Evolutionary conservation across 2,888 invertebrate genomes (phyloP).

Genomic region (Dasysyrphus albostriatus): DNA sequence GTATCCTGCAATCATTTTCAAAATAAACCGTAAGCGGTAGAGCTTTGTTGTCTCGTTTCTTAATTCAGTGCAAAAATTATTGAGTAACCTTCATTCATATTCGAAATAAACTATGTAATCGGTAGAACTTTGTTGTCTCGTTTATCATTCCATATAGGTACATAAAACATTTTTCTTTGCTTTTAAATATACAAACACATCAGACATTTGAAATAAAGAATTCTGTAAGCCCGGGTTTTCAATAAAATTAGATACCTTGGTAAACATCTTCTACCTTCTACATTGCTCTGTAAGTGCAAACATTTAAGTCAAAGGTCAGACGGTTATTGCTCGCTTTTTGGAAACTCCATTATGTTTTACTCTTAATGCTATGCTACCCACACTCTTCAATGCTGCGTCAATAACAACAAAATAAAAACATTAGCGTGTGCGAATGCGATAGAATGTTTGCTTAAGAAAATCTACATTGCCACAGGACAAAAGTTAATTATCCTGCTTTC

Average conservation of each 20-base stretch:
- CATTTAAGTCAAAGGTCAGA: constrained; percentile 53
- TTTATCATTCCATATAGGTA: no score
- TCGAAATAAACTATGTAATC: no score
- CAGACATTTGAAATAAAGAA: not conserved
- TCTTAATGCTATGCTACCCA: not conserved
- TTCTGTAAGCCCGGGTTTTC: not conserved
- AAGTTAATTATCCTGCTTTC: constrained; percentile 71
- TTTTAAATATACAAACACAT: no score
- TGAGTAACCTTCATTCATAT: no score
- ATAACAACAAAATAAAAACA: not conserved
- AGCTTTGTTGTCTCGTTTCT: no score
- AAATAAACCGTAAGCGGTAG: no score
- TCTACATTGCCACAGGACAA: constrained; percentile 61
- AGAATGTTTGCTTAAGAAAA: constrained; percentile 59
- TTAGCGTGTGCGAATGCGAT: not conserved
- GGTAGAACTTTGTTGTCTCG: no score
- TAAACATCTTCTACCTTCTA: no score
- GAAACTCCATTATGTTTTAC: not conserved
- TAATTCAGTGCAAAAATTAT: no score
- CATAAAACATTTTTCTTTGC: no score
- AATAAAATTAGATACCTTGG: not conserved
- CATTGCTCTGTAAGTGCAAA: not conserved
- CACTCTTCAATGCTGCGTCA: not conserved
- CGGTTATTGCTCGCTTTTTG: constrained; percentile 1
- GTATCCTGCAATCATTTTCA: no score